Base-by-base conservation (phyloP, 1,140 invertebrate species). In the Bombus difficillimus region DNA sequence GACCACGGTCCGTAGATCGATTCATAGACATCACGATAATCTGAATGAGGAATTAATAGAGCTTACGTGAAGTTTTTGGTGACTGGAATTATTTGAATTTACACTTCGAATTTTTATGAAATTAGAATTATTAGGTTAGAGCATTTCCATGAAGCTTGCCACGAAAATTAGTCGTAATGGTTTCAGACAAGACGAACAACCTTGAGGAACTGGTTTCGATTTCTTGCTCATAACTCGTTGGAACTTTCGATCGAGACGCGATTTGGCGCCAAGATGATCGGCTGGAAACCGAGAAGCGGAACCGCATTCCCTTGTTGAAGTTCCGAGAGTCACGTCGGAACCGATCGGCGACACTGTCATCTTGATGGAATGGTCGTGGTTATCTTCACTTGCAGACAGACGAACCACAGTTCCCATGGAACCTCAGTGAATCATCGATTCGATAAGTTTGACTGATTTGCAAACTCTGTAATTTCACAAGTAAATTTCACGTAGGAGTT, bases 201-300 rank as follows among this genome's bases (percentile, higher is more conserved):
- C 75, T 84, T 71, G 47, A 37, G 3, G 47, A 84, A 79, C 62
- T 62, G 83, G 25, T 77, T 62, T 32, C 25, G n/a, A 39, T 78
- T 39, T 57, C 15, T 34, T 13, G 18, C 25, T 69, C 15, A 9
- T 72, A 39, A 53, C 34, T 13, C 12, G 3, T 47, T 10, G 9
- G 3, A 2, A 3, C 39, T 25, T 39, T 4, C 39, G 64, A 80
- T 37, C 6, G 2, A 5, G n/a, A 3, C 25, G 8, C 22, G 41
- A 53, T 66, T 53, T 25, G 28, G 25, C 18, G 37, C 15, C 28
- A 32, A 10, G 34, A 64, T 25, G 59, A 77, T 2, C 37, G 12
- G 22, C 8, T 22, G 5, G 39, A 64, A 64, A 78, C 4, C 75
- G 59, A 64, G 53, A 77, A 15, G 13, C 41, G 25, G 13, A 62